These are phyloP conservation scores for Physocephala rufipes DNA, from an alignment of 2,888 invertebrate genomes.

Conservation along the genomic window DNA sequence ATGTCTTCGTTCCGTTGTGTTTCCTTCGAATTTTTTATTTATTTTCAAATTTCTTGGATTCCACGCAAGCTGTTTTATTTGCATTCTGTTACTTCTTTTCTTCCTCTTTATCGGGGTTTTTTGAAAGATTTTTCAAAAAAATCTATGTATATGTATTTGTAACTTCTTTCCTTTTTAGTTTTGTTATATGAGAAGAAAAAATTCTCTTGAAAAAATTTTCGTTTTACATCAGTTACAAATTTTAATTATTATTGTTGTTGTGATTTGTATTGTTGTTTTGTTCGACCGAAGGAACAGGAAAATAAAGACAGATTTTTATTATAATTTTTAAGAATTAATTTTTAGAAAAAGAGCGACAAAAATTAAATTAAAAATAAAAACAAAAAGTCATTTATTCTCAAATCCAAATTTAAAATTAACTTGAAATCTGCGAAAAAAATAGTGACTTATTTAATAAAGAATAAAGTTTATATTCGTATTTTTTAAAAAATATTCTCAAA, in stretches of 20 bases:
- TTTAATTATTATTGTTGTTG: too few species aligned
- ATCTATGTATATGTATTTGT: slow-evolving; percentile 50
- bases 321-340: too few species aligned
- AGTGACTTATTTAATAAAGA: slow-evolving; percentile 31
- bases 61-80: not conserved
- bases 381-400: slow-evolving; percentile 13
- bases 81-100: slow-evolving; percentile 4
- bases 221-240: not conserved
- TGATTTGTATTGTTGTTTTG: not conserved
- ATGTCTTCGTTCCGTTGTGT: too few species aligned
- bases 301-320: too few species aligned
- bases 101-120: slow-evolving; percentile 23
- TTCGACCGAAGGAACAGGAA: too few species aligned
- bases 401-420: slow-evolving; percentile 37
- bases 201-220: slow-evolving; percentile 13
- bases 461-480: too few species aligned
- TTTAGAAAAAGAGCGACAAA: too few species aligned
- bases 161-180: slow-evolving; percentile 55
- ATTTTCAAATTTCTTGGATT: slow-evolving; percentile 37
- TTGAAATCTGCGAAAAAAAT: not conserved
- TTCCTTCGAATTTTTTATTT: slow-evolving; percentile 20
- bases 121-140: slow-evolving; percentile 62
- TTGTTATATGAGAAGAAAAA: slow-evolving; percentile 58
- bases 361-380: too few species aligned
- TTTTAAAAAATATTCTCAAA: too few species aligned